Evolutionary conservation across 2,888 invertebrate genomes (phyloP), one percentile per base, ranked within the genome.

Genomic region (Hypomecis punctinalis): DNA sequence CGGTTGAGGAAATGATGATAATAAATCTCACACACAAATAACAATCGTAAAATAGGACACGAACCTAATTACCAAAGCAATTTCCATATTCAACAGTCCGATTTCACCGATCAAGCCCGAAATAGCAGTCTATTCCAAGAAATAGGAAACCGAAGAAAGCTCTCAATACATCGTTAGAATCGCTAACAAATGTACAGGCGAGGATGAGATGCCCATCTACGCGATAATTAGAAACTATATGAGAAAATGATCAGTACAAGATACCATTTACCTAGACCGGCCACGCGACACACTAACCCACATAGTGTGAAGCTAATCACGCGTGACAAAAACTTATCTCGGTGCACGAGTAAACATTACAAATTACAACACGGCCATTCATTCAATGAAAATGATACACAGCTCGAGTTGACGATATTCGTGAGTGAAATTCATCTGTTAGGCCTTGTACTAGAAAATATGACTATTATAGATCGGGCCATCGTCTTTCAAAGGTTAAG

Each of bases 271-370:
- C 45, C 45, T 11, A 57, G 58, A 68, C 61, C 60, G 67, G 72
- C 63, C 67, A 76, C 74, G 73, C 77, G 84, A 76, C 87, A 85
- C 73, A 83, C 73, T 90, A 82, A 85, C 90, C 89, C 74, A 90
- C 80, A 88, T 90, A 82, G 81, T 80, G 71, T 55, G 55, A 40
- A 70, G 78, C 76, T 84, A 85, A 88, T 89, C 85, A 85, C 81
- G 87, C 88, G 84, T 84, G 85, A 85, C 88, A 86, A 81, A 52
- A 79, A 73, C 78, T 78, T 78, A 80, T 79, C 72, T 76, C 70
- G 76, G 55, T 73, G 83, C 81, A 82, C 82, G 83, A 75, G 76
- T 77, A 77, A 79, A 78, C 76, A 81, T 76, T 73, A 47, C 64
- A 56, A 60, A 81, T 76, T 73, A 47, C 64, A 51, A 60, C 51